A percentile compares a stretch with the other conserved stretches of the same genome.
These are phyloP conservation scores for Bombus consobrinus DNA, from an alignment of 1,140 invertebrate species.

Conservation along the genomic window DNA sequence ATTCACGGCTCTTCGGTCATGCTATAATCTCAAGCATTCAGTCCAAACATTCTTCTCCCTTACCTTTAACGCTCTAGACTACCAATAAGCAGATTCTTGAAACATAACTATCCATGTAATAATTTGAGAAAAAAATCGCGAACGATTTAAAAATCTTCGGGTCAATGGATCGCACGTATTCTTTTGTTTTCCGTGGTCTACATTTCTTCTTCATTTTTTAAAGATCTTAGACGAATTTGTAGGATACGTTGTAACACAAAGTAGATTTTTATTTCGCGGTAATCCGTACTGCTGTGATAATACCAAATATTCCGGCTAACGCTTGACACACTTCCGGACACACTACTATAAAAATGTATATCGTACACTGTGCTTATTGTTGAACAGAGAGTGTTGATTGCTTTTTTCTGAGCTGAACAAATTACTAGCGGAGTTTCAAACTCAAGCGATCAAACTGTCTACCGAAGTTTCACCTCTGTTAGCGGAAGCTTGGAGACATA, in stretches of 20 bases:
- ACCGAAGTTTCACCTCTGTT: background rate
- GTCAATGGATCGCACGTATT: too few relatives aligned
- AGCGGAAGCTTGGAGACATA: background rate
- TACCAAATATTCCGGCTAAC: too few relatives aligned
- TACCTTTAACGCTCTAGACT: background rate
- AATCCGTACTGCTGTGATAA: background rate
- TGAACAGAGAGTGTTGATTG: background rate
- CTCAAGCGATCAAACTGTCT: constrained; percentile 2
- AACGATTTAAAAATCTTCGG: too few relatives aligned
- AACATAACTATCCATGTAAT: background rate
- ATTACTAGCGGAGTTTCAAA: background rate
- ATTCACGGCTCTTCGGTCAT: background rate
- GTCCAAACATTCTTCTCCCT: background rate
- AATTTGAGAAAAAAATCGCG: too few relatives aligned
- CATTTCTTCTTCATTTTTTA: background rate
- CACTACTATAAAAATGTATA: background rate
- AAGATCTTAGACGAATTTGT: background rate
- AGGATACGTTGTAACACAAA: background rate
- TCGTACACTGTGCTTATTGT: background rate
- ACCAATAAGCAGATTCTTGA: background rate
- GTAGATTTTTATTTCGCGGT: constrained; percentile 8
- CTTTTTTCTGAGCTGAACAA: background rate
- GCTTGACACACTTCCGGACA: background rate
- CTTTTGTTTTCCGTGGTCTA: background rate
- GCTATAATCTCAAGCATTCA: background rate